phyloP scores from a whole-genome alignment of 2,797 vertebrate species.

The Hemibagrus guttatus region DNA sequence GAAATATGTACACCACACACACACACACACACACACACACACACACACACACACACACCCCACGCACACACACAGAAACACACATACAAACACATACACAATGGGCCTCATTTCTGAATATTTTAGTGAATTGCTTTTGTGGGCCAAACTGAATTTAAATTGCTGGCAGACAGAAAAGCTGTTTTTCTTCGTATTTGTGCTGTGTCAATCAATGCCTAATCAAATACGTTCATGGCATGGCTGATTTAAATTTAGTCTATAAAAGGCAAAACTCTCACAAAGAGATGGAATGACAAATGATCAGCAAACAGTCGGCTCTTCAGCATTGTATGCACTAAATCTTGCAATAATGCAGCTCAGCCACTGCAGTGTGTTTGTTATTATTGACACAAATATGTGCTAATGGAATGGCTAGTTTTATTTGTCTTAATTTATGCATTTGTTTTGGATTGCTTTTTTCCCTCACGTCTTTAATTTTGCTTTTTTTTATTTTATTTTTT shows the following conservation, averaged over 20 bases:
- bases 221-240: background rate
- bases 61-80: background rate
- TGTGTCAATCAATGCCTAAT: background rate
- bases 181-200: background rate
- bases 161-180: background rate
- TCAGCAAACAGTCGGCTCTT: background rate
- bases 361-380: background rate
- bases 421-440: background rate
- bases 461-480: background rate
- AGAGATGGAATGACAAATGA: background rate
- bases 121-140: slow-evolving; percentile 11
- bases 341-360: background rate
- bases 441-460: background rate
- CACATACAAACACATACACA: background rate
- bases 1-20: background rate
- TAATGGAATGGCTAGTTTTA: background rate
- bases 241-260: background rate
- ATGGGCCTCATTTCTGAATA: background rate
- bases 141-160: background rate
- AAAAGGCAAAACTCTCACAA: background rate
- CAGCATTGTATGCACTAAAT: background rate
- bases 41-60: background rate
- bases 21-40: background rate
- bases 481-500: no score
- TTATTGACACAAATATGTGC: background rate